Evolutionary conservation across 2,797 vertebrate genomes (phyloP).

Genomic region (Pampus argenteus): DNA sequence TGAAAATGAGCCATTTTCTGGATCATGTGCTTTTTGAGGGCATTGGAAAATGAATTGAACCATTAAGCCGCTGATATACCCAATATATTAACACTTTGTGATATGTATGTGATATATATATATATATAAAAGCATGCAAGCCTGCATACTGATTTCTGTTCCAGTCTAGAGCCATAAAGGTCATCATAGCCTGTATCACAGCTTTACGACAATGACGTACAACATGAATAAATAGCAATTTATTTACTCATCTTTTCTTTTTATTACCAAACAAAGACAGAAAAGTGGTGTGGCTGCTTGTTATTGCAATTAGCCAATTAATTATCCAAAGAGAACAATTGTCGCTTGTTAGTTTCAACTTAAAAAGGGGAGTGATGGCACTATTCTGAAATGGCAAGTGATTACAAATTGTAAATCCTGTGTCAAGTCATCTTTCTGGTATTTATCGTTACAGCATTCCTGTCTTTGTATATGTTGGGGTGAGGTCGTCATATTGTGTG

Average conservation of each 20-base stretch:
- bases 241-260: too few relatives aligned
- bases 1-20: not conserved
- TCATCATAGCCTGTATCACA: too few relatives aligned
- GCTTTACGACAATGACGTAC: too few relatives aligned
- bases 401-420: not conserved
- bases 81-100: too few relatives aligned
- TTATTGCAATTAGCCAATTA: too few relatives aligned
- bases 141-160: too few relatives aligned
- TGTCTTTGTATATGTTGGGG: slow-evolving; percentile 18
- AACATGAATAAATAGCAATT: too few relatives aligned
- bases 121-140: too few relatives aligned
- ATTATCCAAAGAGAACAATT: not conserved
- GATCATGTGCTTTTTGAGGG: not conserved
- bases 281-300: slow-evolving; percentile 6
- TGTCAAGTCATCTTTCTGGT: not conserved
- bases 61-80: not conserved
- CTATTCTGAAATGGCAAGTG: not conserved
- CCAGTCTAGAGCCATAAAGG: not conserved
- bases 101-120: too few relatives aligned
- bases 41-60: not conserved
- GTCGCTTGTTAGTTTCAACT: slow-evolving; percentile 1
- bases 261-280: not conserved
- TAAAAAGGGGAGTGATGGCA: not conserved
- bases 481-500: not conserved
- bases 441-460: slow-evolving; percentile 20